These are phyloP conservation scores for Subanguina moxae DNA, from an alignment of 1,140 invertebrate genomes.

Conservation along the genomic window DNA sequence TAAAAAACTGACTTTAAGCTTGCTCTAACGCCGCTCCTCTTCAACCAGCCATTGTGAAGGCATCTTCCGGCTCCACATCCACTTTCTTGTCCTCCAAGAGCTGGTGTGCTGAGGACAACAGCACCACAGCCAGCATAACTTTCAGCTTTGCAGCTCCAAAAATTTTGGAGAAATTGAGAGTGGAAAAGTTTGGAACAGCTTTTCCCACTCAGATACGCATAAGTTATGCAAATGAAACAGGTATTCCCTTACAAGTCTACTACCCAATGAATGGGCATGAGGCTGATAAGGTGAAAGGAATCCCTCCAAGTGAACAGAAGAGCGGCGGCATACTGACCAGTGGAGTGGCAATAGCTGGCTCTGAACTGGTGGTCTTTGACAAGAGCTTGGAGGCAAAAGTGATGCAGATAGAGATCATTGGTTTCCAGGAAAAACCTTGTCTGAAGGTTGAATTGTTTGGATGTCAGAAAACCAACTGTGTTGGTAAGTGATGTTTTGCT, in stretches of 20 bases:
- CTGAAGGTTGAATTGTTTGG: slow-evolving; percentile 87
- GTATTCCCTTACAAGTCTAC: slow-evolving; percentile 68
- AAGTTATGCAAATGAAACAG: slow-evolving; percentile 32
- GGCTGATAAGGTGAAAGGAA: not conserved
- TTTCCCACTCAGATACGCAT: slow-evolving; percentile 25
- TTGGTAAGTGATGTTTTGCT: too few species aligned
- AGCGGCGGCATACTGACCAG: not conserved
- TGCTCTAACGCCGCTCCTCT: slow-evolving; percentile 10
- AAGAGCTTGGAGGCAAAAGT: slow-evolving; percentile 85
- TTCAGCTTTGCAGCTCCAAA: slow-evolving; percentile 48
- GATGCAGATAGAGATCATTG: slow-evolving; percentile 78
- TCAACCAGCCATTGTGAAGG: slow-evolving; percentile 10
- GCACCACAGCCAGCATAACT: slow-evolving; percentile 21
- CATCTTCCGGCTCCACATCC: slow-evolving; percentile 9
- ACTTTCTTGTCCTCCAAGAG: slow-evolving; percentile 7
- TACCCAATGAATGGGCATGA: slow-evolving; percentile 62
- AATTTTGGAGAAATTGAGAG: slow-evolving; percentile 48
- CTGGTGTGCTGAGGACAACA: slow-evolving; percentile 18
- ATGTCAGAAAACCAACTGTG: slow-evolving; percentile 81
- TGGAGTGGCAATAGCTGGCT: slow-evolving; percentile 64
- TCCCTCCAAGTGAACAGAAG: too few species aligned
- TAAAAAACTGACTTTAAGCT: slow-evolving; percentile 10
- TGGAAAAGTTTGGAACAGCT: slow-evolving; percentile 37
- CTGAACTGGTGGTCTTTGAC: slow-evolving; percentile 77
- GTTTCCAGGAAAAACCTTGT: slow-evolving; percentile 81